These are phyloP conservation scores for Noctua janthe DNA, from an alignment of 2,888 invertebrate species.

Conservation along the genomic window DNA sequence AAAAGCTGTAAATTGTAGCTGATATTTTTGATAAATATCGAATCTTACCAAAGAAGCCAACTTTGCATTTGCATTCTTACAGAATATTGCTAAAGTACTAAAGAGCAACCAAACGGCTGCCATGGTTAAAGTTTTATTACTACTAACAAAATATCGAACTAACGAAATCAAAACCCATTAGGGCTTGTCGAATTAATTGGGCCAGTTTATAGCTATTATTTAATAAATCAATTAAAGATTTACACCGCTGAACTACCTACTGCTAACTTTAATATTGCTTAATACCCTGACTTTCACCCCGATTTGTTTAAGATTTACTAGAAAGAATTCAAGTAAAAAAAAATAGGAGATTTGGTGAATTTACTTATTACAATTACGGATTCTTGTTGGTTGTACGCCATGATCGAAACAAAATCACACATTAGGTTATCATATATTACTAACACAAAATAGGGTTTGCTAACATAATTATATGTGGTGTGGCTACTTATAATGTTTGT, in stretches of 20 bases:
- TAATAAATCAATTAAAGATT: conserved; percentile 17
- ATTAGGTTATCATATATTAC: not conserved
- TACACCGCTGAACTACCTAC: not conserved
- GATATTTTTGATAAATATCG: not conserved
- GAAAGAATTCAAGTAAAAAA: too few relatives aligned
- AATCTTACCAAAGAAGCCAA: conserved; percentile 61
- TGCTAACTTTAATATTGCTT: not conserved
- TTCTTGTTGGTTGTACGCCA: not conserved
- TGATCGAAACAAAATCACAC: not conserved
- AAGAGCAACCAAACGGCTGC: conserved; percentile 21
- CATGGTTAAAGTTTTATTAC: conserved; percentile 34
- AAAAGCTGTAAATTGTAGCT: not conserved
- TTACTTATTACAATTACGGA: too few relatives aligned
- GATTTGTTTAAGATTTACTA: not conserved
- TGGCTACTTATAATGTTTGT: too few relatives aligned
- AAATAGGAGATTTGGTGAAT: too few relatives aligned
- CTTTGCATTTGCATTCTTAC: conserved; percentile 37
- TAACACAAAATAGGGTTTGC: too few relatives aligned
- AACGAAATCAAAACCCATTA: not conserved
- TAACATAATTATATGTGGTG: too few relatives aligned
- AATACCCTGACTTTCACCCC: not conserved
- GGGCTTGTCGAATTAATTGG: conserved; percentile 25
- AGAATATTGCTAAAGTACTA: conserved; percentile 12
- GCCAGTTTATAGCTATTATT: conserved; percentile 34
- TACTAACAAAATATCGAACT: not conserved